Evolutionary conservation across 1,140 invertebrate genomes (phyloP).

Genomic region (Hycleus cichorii): DNA sequence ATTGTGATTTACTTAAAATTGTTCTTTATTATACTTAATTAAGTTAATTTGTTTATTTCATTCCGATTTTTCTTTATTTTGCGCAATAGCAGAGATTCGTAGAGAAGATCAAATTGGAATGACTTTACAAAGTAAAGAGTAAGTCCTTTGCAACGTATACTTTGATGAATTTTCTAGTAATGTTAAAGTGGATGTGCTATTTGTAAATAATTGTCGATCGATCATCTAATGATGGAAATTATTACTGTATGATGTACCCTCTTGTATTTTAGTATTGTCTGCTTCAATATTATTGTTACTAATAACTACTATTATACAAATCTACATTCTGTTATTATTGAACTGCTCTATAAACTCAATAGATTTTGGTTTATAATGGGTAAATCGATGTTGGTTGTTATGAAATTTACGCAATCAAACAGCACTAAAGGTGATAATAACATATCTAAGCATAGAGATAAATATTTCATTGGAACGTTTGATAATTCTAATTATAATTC

Average conservation of each 20-base stretch:
- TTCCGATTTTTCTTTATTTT: no score
- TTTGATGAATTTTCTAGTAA: conserved; percentile 1
- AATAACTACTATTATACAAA: conserved; percentile 10
- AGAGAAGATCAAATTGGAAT: no score
- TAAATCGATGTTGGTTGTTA: conserved; percentile 2
- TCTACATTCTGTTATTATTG: conserved; percentile 7
- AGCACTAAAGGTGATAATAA: neutral
- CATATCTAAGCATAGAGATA: neutral
- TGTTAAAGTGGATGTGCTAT: conserved; percentile 9
- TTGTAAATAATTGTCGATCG: neutral
- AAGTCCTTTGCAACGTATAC: no score
- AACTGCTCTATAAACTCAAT: conserved; percentile 1
- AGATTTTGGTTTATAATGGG: neutral
- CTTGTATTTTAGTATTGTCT: conserved; percentile 10
- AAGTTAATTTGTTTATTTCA: no score
- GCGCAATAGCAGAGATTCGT: no score
- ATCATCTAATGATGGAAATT: conserved; percentile 5
- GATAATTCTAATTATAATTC: conserved; percentile 1
- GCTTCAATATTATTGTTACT: conserved; percentile 11
- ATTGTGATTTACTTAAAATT: no score
- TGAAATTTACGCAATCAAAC: neutral
- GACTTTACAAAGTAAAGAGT: no score
- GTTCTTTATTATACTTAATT: no score
- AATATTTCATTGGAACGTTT: neutral
- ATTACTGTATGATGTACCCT: conserved; percentile 13